Base-by-base conservation (phyloP, 2,113 vertebrate species). In the Poecilia latipinna region DNA sequence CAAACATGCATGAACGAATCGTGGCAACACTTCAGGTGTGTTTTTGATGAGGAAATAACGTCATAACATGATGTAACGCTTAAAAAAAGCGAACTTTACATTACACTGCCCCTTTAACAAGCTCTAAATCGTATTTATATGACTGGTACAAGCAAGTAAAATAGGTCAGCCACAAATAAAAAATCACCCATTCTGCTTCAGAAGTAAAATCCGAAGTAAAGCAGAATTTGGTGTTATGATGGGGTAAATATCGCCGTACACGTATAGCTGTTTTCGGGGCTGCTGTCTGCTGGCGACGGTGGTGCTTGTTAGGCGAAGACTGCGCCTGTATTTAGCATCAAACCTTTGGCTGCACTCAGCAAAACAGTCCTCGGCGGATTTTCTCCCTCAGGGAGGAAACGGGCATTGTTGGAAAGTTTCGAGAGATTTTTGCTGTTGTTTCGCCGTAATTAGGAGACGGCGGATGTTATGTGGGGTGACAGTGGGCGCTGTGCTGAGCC, bases 321-420 rank as follows among this genome's bases (percentile, higher is more conserved):
- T 75, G 73, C 35, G 72, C 79, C 79, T 72, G 72, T 54, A 76
- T 89, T 88, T 85, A 78, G 73, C 78, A 78, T 80, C 81, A 84
- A 42, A 54, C 69, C 76, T 81, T 62, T 77, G 72, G 80, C 64
- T 70, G 69, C 64, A n/a, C 22, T 0, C 22, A 76, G 79, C 68
- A 74, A 79, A 87, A 84, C 79, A 80, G 62, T 61, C 54, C 75
- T 48, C 64, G 83, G 62, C 51, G 65, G 72, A 68, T 80, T 88
- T 17, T 31, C 22, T 73, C 68, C 42, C 29, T 26, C 61, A 61
- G 67, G 80, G 72, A 77, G 80, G 72, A 79, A 72, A 51, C 33
- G 28, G 61, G 35, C 62, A 70, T 75, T 70, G 70, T 77, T n/a
- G 63, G 70, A 64, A 72, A 79, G 57, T 79, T 80, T 37, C 70